Evolutionary conservation across 2,113 vertebrate genomes (phyloP).

Genomic region (Motacilla alba): DNA sequence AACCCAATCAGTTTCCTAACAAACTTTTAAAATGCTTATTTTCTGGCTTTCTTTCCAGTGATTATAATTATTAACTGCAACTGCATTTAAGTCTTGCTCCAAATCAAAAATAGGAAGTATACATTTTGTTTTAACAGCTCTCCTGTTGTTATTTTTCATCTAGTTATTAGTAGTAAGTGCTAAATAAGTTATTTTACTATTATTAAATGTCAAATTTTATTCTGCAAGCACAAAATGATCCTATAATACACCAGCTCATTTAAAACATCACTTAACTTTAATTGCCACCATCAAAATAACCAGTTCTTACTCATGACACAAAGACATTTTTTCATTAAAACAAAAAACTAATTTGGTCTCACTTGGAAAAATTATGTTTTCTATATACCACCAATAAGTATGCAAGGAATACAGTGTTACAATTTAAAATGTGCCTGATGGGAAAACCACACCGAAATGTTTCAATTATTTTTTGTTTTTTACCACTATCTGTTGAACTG

Average conservation of each 20-base stretch:
- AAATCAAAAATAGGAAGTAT: background rate
- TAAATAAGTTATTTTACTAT: background rate
- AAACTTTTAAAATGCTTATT: background rate
- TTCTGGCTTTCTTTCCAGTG: background rate
- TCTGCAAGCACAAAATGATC: background rate
- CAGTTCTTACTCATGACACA: background rate
- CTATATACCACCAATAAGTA: background rate
- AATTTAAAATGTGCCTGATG: background rate
- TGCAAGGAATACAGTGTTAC: background rate
- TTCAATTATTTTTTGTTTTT: background rate
- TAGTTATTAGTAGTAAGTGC: background rate
- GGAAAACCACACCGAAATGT: background rate
- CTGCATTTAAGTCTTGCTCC: background rate
- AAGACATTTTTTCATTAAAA: background rate
- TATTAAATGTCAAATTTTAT: background rate
- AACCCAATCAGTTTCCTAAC: background rate
- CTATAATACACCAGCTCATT: background rate
- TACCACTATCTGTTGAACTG: background rate
- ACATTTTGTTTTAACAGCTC: background rate
- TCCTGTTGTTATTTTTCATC: background rate
- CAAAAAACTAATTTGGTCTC: background rate
- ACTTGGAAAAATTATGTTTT: background rate
- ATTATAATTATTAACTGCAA: background rate
- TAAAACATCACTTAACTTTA: background rate
- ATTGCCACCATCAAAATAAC: background rate